Percentiles rank a stretch among this genome's conserved stretches.
phyloP scores from a whole-genome alignment of 2,888 invertebrate species.

The Cephus nigrinus region DNA sequence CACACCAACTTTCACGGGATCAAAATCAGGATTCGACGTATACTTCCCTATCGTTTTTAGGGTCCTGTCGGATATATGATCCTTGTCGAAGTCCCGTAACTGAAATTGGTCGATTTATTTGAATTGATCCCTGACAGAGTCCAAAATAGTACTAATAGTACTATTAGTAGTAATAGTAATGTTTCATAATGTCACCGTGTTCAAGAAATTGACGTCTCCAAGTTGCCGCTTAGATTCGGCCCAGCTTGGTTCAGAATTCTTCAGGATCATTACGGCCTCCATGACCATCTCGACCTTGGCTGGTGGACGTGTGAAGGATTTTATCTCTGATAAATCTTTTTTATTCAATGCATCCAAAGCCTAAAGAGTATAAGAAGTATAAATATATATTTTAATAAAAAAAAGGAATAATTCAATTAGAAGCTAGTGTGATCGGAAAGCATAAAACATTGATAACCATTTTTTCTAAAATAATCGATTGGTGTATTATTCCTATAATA shows the following conservation, averaged over 20 bases:
- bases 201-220: slow-evolving; percentile 83
- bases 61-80: slow-evolving; percentile 86
- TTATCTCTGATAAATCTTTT: slow-evolving; percentile 89
- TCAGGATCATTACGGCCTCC: slow-evolving; percentile 89
- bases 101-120: slow-evolving; percentile 50
- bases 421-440: background rate
- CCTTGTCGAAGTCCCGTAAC: slow-evolving; percentile 87
- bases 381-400: slow-evolving; percentile 1
- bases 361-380: slow-evolving; percentile 45
- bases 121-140: background rate
- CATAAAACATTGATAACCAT: background rate
- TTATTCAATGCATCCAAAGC: slow-evolving; percentile 85
- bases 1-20: slow-evolving; percentile 86
- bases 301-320: slow-evolving; percentile 89
- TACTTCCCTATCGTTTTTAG: slow-evolving; percentile 84
- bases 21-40: slow-evolving; percentile 84
- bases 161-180: background rate
- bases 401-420: background rate
- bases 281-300: slow-evolving; percentile 88
- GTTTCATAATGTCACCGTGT: slow-evolving; percentile 61
- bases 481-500: background rate
- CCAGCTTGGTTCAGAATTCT: slow-evolving; percentile 85
- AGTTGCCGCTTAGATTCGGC: slow-evolving; percentile 87
- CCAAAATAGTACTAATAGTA: background rate
- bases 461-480: background rate